Conservation (phyloP, 2,888 invertebrate species). For the Phlogophora meticulosa region DNA sequence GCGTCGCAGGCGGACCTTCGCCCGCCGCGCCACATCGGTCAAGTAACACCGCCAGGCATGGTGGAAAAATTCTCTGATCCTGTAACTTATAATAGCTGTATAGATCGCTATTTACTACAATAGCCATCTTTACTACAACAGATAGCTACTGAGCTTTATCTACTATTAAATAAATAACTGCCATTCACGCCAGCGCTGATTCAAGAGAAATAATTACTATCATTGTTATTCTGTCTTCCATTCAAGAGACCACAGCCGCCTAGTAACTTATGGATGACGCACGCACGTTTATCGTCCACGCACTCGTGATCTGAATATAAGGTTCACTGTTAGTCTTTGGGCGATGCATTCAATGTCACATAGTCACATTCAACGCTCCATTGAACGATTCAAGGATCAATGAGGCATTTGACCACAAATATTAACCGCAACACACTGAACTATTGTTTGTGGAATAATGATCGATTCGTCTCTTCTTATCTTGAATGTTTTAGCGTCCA, state of each 20-base stretch:
- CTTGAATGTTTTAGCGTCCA: neutral
- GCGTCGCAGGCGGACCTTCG: no score
- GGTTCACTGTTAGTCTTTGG: constrained; percentile 45
- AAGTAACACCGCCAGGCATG: no score
- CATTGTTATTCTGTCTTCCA: constrained; percentile 45
- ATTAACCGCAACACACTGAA: constrained; percentile 27
- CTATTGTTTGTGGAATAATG: constrained; percentile 23
- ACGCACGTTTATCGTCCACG: constrained; percentile 50
- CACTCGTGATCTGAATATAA: constrained; percentile 64
- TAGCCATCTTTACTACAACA: no score
- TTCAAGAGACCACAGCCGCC: constrained; percentile 45
- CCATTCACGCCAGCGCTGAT: constrained; percentile 25
- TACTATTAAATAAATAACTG: constrained; percentile 5
- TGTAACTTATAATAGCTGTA: no score
- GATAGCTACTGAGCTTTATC: no score
- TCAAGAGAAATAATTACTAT: constrained; percentile 17
- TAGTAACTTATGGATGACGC: constrained; percentile 65
- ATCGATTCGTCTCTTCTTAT: neutral
- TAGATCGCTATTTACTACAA: no score
- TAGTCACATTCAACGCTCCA: constrained; percentile 53
- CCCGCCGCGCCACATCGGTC: no score
- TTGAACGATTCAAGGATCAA: constrained; percentile 63
- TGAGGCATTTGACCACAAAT: constrained; percentile 50
- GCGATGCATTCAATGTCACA: constrained; percentile 67
- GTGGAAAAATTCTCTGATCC: no score